phyloP scores from a whole-genome alignment of 2,888 invertebrate species.

The Petrophora chlorosata region DNA sequence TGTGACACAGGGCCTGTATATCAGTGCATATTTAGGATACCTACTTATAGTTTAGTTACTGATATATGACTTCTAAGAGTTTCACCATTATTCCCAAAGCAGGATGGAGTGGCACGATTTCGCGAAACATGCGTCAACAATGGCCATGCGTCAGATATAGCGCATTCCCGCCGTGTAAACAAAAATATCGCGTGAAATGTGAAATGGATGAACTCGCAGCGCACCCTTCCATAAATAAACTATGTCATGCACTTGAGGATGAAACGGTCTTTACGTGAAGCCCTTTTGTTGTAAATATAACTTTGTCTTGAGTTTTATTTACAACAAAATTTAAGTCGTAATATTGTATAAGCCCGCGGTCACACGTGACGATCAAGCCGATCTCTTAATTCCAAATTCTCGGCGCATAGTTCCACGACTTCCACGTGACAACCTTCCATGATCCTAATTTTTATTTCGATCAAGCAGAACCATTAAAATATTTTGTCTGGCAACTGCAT shows the following conservation, averaged over 20 bases:
- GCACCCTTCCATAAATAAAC: constrained; percentile 16
- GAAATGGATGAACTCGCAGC: background rate
- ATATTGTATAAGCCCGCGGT: too few relatives aligned
- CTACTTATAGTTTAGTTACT: background rate
- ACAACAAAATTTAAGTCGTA: too few relatives aligned
- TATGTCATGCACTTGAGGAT: constrained; percentile 7
- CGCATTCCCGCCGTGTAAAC: constrained; percentile 22
- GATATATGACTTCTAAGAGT: background rate
- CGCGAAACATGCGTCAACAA: constrained; percentile 21
- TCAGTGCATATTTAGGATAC: background rate
- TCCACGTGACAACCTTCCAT: constrained; percentile 3
- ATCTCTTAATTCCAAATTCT: too few relatives aligned
- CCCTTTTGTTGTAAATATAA: background rate
- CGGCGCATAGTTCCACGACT: too few relatives aligned
- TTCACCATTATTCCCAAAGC: background rate
- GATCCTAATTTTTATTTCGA: constrained; percentile 1
- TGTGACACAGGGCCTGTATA: too few relatives aligned
- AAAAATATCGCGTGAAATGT: constrained; percentile 22
- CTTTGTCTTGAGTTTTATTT: background rate
- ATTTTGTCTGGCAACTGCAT: constrained; percentile 4
- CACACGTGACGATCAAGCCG: too few relatives aligned
- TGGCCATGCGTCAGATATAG: constrained; percentile 8
- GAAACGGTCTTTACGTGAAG: background rate
- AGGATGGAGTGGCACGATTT: constrained; percentile 15
- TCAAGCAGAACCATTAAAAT: background rate